phyloP scores from a whole-genome alignment of 2,888 invertebrate species.

The Teleiodes luculella region DNA sequence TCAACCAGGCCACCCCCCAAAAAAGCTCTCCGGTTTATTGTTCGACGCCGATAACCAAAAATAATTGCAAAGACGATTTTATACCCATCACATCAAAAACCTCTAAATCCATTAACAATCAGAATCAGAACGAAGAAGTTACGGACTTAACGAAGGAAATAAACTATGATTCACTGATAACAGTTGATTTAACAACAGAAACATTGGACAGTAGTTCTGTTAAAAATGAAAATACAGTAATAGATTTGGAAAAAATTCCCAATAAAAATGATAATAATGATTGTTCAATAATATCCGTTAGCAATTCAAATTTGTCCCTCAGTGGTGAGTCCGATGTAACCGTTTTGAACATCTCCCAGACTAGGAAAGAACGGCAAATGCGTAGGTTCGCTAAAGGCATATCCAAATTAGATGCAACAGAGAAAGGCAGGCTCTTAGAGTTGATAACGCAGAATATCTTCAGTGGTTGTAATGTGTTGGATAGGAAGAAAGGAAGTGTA shows the following conservation, averaged over 20 bases:
- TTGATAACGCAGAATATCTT: conserved; percentile 58
- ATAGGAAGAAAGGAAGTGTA: conserved; percentile 25
- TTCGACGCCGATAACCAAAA: conserved; percentile 46
- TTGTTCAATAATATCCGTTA: conserved; percentile 40
- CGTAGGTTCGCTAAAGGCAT: conserved; percentile 50
- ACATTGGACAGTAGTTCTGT: conserved; percentile 15
- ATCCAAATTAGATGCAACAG: conserved; percentile 43
- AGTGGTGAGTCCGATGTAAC: conserved; percentile 64
- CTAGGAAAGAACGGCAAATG: conserved; percentile 28
- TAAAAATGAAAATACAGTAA: conserved; percentile 31
- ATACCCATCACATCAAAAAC: background rate
- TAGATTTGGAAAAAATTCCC: conserved; percentile 44
- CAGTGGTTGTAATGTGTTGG: conserved; percentile 19
- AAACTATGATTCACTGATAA: conserved; percentile 51
- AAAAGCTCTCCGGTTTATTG: conserved; percentile 28
- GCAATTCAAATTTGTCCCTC: conserved; percentile 40
- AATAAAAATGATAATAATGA: conserved; percentile 40
- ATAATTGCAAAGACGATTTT: conserved; percentile 4
- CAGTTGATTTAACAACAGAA: conserved; percentile 58
- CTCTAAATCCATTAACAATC: conserved; percentile 24
- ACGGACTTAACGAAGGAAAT: conserved; percentile 48
- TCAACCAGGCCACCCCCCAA: background rate
- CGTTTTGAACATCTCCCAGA: conserved; percentile 34
- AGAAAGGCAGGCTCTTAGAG: conserved; percentile 52
- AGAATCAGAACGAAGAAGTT: conserved; percentile 33